Percentiles rank a stretch among this genome's conserved stretches.
phyloP scores from a whole-genome alignment of 2,113 vertebrate species.

The Poicephalus gulielmi region DNA sequence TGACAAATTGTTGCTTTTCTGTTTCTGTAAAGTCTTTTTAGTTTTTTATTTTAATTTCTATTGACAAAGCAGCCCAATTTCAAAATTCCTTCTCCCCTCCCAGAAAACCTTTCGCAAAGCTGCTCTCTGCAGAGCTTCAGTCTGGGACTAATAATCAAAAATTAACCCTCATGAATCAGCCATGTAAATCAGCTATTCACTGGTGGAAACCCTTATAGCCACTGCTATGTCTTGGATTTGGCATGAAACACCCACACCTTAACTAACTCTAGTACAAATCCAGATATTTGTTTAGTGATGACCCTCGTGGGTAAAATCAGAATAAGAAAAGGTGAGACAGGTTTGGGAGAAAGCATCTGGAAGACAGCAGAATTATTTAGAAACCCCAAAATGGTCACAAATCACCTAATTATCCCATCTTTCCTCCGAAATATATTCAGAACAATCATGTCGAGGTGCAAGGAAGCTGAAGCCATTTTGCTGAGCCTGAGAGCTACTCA shows the following conservation, averaged over 20 bases:
- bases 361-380: neutral
- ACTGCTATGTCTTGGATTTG: neutral
- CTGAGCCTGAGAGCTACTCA: neutral
- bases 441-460: fast-evolving
- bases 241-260: neutral
- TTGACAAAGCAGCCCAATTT: neutral
- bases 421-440: neutral
- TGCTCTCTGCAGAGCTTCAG: neutral
- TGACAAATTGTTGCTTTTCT: neutral
- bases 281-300: fast-evolving
- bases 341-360: neutral
- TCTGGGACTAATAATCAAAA: neutral
- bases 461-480: neutral
- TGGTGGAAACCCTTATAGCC: fast-evolving
- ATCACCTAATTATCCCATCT: neutral
- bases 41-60: neutral
- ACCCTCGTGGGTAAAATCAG: fast-evolving
- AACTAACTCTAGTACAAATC: neutral
- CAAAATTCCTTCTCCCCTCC: neutral
- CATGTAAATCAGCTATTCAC: neutral
- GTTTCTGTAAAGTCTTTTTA: neutral
- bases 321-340: neutral
- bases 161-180: neutral
- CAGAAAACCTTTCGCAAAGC: neutral
- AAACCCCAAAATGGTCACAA: neutral